phyloP scores from a whole-genome alignment of 2,888 invertebrate species.

The Apamea sordens region DNA sequence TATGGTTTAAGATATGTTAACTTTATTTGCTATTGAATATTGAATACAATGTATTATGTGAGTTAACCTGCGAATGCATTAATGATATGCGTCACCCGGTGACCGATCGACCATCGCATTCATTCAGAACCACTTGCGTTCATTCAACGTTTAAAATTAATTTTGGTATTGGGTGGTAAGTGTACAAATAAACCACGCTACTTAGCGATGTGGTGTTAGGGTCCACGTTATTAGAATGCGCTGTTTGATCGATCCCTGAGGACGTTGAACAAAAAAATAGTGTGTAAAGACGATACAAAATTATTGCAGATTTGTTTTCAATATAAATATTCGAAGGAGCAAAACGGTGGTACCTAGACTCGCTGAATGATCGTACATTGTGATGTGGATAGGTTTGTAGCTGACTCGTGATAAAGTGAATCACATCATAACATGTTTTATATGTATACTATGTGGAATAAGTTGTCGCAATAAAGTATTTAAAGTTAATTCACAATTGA shows the following conservation, averaged over 20 bases:
- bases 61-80: conserved; percentile 87
- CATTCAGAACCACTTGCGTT: conserved; percentile 67
- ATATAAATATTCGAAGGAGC: conserved; percentile 76
- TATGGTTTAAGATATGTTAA: conserved; percentile 91
- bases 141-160: conserved; percentile 63
- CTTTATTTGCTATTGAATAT: conserved; percentile 90
- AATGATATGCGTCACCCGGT: conserved; percentile 82
- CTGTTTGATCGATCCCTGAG: conserved; percentile 84
- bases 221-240: conserved; percentile 77
- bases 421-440: conserved; percentile 90
- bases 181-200: conserved; percentile 73
- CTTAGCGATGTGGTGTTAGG: conserved; percentile 74
- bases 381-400: conserved; percentile 90
- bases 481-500: conserved; percentile 88
- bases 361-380: conserved; percentile 85
- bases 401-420: conserved; percentile 89
- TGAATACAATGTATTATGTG: conserved; percentile 90
- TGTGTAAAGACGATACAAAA: conserved; percentile 88
- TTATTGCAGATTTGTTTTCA: conserved; percentile 85
- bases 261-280: conserved; percentile 89
- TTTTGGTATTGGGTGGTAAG: conserved; percentile 65
- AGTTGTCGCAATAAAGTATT: conserved; percentile 91
- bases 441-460: conserved; percentile 90
- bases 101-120: conserved; percentile 82
- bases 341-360: conserved; percentile 80